phyloP scores from a whole-genome alignment of 2,797 vertebrate genomes.

The Manis javanica region DNA sequence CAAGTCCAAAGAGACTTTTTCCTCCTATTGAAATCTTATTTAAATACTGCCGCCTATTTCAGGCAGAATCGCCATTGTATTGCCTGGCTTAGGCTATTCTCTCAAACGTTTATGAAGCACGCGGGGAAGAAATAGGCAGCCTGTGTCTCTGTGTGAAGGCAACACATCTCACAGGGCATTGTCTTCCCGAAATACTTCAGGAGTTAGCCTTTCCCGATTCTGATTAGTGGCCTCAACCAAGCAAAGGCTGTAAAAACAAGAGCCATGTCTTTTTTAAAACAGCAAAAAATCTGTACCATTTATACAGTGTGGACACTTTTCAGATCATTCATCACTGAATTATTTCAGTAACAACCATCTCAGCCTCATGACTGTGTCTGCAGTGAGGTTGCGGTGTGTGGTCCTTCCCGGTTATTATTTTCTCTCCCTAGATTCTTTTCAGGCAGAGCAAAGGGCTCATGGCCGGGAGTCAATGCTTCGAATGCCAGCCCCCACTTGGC shows the following conservation, averaged over 20 bases:
- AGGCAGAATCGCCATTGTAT: not conserved
- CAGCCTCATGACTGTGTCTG: not conserved
- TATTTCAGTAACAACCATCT: not conserved
- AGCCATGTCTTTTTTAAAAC: not conserved
- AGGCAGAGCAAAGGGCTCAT: not conserved
- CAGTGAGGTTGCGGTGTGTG: accelerated
- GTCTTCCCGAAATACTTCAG: not conserved
- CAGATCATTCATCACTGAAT: not conserved
- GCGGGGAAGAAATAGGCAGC: not conserved
- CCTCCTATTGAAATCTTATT: constrained; percentile 74
- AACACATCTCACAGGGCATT: not conserved
- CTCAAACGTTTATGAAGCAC: constrained; percentile 16
- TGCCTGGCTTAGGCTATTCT: not conserved
- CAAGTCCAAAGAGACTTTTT: constrained; percentile 73
- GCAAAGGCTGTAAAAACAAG: not conserved
- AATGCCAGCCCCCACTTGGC: not conserved
- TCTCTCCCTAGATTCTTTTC: not conserved
- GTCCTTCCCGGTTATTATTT: not conserved
- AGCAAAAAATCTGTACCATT: not conserved
- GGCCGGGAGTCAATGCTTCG: not conserved
- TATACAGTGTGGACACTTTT: not conserved
- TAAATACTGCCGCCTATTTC: constrained; percentile 69
- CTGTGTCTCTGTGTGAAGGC: not conserved
- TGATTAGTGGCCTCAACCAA: not conserved
- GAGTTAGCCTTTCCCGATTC: not conserved